These are phyloP conservation scores for Dendrolimus punctatus DNA, from an alignment of 1,140 invertebrate species.

Conservation along the genomic window DNA sequence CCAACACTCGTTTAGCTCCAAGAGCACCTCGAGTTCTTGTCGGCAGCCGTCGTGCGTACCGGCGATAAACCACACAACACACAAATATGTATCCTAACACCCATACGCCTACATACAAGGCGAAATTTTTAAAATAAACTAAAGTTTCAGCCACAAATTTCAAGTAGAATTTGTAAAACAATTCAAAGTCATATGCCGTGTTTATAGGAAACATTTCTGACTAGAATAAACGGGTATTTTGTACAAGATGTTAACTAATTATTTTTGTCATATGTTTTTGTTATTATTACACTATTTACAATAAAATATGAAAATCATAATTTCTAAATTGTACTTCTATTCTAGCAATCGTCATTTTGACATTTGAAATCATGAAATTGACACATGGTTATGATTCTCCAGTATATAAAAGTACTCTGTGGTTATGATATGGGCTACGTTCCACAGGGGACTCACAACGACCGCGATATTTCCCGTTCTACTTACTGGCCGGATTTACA, in stretches of 20 bases:
- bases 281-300: constrained; percentile 4
- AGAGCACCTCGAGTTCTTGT: constrained; percentile 51
- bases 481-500: too few relatives aligned
- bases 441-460: too few relatives aligned
- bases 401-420: too few relatives aligned
- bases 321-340: constrained; percentile 12
- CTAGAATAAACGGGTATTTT: constrained; percentile 27
- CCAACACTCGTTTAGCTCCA: constrained; percentile 76
- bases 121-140: constrained; percentile 55
- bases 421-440: too few relatives aligned
- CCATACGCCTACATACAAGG: constrained; percentile 57
- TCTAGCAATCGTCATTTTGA: constrained; percentile 10
- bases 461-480: too few relatives aligned
- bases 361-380: constrained; percentile 1
- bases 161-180: constrained; percentile 48
- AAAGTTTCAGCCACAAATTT: constrained; percentile 47
- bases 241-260: constrained; percentile 4
- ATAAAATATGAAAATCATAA: constrained; percentile 9
- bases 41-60: constrained; percentile 50
- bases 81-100: constrained; percentile 51
- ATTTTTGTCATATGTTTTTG: constrained; percentile 7
- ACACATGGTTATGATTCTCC: too few relatives aligned
- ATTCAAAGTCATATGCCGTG: constrained; percentile 34
- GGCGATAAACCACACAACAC: constrained; percentile 58
- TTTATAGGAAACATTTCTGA: constrained; percentile 58